Evolutionary conservation across 2,797 vertebrate species (phyloP), one percentile per base, ranked within the genome.

Genomic region (Myotis daubentonii): DNA sequence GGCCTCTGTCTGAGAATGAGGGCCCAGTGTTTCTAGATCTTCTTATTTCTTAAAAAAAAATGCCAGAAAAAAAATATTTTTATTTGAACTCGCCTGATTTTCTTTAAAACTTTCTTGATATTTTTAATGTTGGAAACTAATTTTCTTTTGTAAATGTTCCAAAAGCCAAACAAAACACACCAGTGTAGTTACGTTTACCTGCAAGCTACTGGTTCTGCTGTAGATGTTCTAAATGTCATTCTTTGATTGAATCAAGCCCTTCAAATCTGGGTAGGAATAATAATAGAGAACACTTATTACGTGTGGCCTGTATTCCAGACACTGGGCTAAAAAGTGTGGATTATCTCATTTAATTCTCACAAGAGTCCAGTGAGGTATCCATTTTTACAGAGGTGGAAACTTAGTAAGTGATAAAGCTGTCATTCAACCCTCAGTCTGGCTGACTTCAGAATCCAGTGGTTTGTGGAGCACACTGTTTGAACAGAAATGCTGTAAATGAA

Each of bases 81-180:
- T 87, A 74, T 74, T 55, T 80, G 44, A 76, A 87, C 65, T 49
- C 25, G 36, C 41, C 71, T 79, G 28, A 53, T 78, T 76, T 89
- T 44, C 55, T 72, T 93, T 49, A 76, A 68, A 81, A 88, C 53
- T 88, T 74, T 60, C 53, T 95, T 95, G 41, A 87, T 90, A 91
- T 94, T 94, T 76, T 51, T 82, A 95, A 86, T 80, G 91, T 72
- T 94, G 79, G 86, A 92, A 89, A 94, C n/a, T 20, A 93, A 94
- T 81, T 93, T 28, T 44, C 82, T 91, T 96, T 68, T 91, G 6
- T 80, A 87, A 94, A 87, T 74, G 60, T 80, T 72, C 36, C 80
- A 84, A 83, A 94, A 47, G 81, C 91, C 97, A 94, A 95, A 78
- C 57, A 89, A 95, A 96, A 97, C 81, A 95, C 0, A 22, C 86